Evolutionary conservation across 2,888 invertebrate species (phyloP).

Genomic region (Hypsopygia costalis): DNA sequence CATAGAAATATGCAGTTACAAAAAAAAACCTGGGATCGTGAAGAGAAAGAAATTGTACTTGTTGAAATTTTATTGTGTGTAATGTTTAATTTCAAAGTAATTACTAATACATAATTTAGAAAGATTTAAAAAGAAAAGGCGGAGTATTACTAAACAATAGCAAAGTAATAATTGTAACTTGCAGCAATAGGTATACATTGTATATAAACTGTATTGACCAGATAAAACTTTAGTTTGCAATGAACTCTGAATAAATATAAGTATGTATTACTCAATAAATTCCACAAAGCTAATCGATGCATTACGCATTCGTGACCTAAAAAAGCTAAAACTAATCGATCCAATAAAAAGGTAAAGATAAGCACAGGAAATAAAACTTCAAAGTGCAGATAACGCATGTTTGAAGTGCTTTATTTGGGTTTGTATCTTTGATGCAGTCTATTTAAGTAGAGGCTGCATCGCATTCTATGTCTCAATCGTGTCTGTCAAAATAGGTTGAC

Average conservation of each 20-base stretch:
- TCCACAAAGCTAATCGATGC: neutral
- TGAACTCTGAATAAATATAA: neutral
- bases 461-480: conserved; percentile 5
- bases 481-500: conserved; percentile 3
- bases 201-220: too few species aligned
- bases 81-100: too few species aligned
- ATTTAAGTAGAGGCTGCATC: neutral
- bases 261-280: neutral
- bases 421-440: conserved; percentile 5
- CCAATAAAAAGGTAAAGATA: conserved; percentile 41
- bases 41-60: too few species aligned
- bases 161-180: too few species aligned
- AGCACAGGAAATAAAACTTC: conserved; percentile 71
- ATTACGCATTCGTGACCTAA: conserved; percentile 32
- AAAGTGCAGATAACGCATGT: conserved; percentile 48
- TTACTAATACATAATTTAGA: too few species aligned
- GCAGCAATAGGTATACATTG: too few species aligned
- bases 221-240: neutral
- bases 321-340: conserved; percentile 18
- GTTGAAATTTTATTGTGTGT: too few species aligned
- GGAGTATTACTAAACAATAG: too few species aligned
- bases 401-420: conserved; percentile 8
- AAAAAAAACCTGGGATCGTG: too few species aligned
- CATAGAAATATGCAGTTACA: too few species aligned
- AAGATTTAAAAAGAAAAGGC: too few species aligned